Base-by-base conservation (phyloP, 2,888 invertebrate genomes). In the Hartigia nigra region DNA sequence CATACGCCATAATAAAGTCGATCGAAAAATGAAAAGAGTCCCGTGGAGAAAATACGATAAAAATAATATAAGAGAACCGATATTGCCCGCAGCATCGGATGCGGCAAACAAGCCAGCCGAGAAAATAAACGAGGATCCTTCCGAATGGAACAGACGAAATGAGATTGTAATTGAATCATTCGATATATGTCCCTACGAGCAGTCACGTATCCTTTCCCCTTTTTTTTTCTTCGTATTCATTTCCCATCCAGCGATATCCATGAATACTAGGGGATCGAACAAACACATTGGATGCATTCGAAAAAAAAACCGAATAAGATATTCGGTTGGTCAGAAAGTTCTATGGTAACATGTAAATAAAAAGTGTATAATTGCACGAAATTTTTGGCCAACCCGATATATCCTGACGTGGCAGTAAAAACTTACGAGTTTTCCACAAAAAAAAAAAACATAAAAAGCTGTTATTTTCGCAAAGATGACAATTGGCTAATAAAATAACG, bases 91-190 rank as follows among this genome's bases (percentile, higher is more conserved):
- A 81, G 81, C 79, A 36, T 79, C 79, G 74, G 69, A 81, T 77
- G 74, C 79, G 75, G 79, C 79, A 78, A 81, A 79, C 79, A 80
- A 82, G 74, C 78, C 78, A 77, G 74, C 76, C 77, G 81, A 82
- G 79, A 76, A 82, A 80, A 79, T 76, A 69, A 72, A 35, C 32
- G 74, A 76, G 70, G 39, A 79, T 80, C 76, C 75, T 78, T 75
- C 74, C 74, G 77, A 70, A 74, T 74, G 77, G 74, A 79, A 80
- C 81, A 32, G 74, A 55, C 78, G 69, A 77, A 83, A 84, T 83
- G 82, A 78, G 78, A 81, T 82, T 81, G 78, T 82, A 82, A 84
- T 82, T 72, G 77, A 80, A 83, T 84, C 76, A 79, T 74, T 79
- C 74, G 78, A 78, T 79, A 78, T 69, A 80, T 77, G 78, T 31